Percentiles rank a stretch among this genome's conserved stretches.
phyloP scores from a whole-genome alignment of 2,113 vertebrate genomes.

The Emydura subglobosa region DNA sequence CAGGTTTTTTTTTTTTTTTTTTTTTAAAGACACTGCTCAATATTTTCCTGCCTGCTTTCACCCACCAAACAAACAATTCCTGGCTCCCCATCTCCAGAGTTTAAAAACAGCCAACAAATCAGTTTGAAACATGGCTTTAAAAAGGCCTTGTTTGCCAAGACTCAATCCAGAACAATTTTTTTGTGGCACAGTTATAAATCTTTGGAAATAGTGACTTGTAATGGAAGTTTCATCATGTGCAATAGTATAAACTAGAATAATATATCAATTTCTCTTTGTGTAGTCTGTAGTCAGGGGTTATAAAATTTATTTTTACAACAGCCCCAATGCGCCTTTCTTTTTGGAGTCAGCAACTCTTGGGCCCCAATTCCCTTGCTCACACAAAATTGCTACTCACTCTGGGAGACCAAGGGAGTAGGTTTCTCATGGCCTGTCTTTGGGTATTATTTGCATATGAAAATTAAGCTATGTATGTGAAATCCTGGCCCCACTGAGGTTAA shows the following conservation, averaged over 20 bases:
- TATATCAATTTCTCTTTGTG: fast-evolving
- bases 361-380: not conserved
- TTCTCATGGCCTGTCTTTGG: not conserved
- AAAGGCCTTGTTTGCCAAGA: not conserved
- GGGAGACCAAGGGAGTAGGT: not conserved
- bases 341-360: not conserved
- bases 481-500: not conserved
- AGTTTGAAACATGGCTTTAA: not conserved
- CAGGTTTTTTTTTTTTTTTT: not conserved
- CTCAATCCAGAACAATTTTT: slow-evolving; percentile 24
- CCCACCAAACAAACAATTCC: not conserved
- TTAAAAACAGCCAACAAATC: not conserved
- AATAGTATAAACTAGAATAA: not conserved
- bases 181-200: slow-evolving; percentile 20
- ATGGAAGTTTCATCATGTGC: not conserved
- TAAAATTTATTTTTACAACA: not conserved
- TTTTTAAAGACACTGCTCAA: not conserved
- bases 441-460: not conserved
- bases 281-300: not conserved
- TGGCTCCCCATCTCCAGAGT: not conserved
- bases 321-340: not conserved
- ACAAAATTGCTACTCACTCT: not conserved
- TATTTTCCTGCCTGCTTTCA: not conserved
- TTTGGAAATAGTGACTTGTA: slow-evolving; percentile 29
- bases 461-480: not conserved